Conservation (phyloP, 2,113 vertebrate genomes). For the Asarcornis scutulata region DNA sequence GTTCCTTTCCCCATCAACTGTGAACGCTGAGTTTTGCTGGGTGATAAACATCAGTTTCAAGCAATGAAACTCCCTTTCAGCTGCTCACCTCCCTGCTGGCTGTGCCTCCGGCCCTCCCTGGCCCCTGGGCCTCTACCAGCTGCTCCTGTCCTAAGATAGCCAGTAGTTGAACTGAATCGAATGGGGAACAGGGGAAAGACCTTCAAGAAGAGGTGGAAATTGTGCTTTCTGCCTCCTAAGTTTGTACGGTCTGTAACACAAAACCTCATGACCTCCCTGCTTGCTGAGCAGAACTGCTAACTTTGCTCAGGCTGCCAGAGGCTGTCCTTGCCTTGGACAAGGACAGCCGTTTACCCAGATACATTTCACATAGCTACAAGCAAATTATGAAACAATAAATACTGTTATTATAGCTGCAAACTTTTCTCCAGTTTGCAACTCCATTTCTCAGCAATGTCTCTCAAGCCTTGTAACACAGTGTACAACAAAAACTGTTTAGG, state of each 20-base stretch:
- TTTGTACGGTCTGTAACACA: not conserved
- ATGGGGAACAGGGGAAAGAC: not conserved
- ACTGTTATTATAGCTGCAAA: not conserved
- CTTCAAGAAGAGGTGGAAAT: not conserved
- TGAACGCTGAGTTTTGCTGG: not conserved
- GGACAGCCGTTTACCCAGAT: not conserved
- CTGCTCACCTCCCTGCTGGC: not conserved
- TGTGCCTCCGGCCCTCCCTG: not conserved
- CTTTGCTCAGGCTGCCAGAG: not conserved
- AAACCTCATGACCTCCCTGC: not conserved
- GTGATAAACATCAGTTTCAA: fast-evolving
- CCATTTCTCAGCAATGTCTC: not conserved
- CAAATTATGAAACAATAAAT: not conserved
- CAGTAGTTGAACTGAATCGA: not conserved
- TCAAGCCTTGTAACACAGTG: fast-evolving
- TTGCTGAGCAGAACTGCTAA: not conserved
- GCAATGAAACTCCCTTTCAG: not conserved
- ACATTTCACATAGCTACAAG: not conserved
- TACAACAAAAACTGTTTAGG: not conserved
- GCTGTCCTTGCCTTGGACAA: not conserved
- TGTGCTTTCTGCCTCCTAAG: not conserved
- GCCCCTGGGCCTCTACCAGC: not conserved
- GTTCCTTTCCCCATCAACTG: not conserved
- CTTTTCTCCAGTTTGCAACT: not conserved
- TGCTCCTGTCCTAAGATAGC: not conserved